Evolutionary conservation across 2,113 vertebrate species (phyloP), one percentile per base, ranked within the genome.

Genomic region (Ptilorrhoa leucosticta): DNA sequence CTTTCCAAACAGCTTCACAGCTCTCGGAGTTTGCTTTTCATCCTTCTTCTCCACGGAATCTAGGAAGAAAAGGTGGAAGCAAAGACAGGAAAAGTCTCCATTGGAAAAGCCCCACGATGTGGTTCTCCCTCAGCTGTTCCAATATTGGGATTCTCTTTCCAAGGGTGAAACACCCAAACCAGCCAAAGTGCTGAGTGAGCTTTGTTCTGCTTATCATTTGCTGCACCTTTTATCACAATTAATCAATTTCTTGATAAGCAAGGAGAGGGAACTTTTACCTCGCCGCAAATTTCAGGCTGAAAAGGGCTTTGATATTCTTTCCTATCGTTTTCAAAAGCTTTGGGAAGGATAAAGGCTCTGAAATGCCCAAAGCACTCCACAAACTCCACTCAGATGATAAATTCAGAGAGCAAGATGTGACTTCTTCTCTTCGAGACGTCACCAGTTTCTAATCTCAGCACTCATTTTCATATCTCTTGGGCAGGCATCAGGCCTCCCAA

Each of bases 201-300:
- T 87, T 94, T 57, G 39, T 47, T 78, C 64, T 44, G 10, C 14
- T 76, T 40, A 26, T 84, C 39, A 7, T 56, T 51, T 33, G 45
- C 37, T 23, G 42, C 10, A 9, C 8, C 7, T 80, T 50, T 81
- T 35, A 54, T 77, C 6, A 1, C 16, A 42, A 39, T 45, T 30
- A 30, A 83, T 58, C 23, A 2, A 18, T 54, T 35, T 54, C 20
- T 47, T 20, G 58, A 54, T 22, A 50, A 23, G 21, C 2, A 23
- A 21, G 17, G 15, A 39, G 61, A 56, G 5, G 71, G 48, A 83
- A 76, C 54, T 81, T 94, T 39, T 17, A 70, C 56, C 61, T 85
- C 9, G 6, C 27, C 0, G 0, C 53, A 11, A 24, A 66, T 70
- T 70, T 42, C 16, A 1, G 18, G 24, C 35, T n/a, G 27, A 7